These are phyloP conservation scores for Babyrousa celebensis DNA, from an alignment of 2,797 vertebrate genomes.

Conservation along the genomic window DNA sequence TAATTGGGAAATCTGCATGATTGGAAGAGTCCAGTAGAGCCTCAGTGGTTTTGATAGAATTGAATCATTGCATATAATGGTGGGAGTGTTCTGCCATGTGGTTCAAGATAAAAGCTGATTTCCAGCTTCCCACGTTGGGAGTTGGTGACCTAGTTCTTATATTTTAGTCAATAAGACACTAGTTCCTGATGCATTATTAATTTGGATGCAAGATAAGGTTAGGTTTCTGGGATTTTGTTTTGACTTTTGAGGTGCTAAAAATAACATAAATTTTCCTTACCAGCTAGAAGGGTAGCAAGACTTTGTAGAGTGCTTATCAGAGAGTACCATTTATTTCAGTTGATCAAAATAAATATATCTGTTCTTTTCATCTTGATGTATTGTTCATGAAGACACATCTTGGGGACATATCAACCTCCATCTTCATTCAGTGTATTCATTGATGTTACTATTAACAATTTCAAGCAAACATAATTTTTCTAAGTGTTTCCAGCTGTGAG, in stretches of 20 bases:
- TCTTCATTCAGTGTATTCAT: constrained; percentile 67
- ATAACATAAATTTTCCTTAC: constrained; percentile 86
- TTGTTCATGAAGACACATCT: constrained; percentile 82
- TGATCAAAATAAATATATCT: constrained; percentile 82
- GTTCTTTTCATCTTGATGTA: constrained; percentile 84
- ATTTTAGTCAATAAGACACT: constrained; percentile 80
- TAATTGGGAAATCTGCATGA: constrained; percentile 76
- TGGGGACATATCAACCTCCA: constrained; percentile 64
- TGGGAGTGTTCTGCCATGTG: constrained; percentile 80
- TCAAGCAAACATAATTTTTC: constrained; percentile 84
- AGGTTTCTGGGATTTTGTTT: constrained; percentile 85
- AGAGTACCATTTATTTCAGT: constrained; percentile 86
- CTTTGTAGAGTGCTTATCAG: constrained; percentile 86
- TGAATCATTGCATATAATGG: constrained; percentile 59
- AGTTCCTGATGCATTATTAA: constrained; percentile 86
- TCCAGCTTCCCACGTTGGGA: constrained; percentile 82
- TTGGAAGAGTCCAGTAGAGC: constrained; percentile 76
- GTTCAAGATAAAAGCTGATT: constrained; percentile 84
- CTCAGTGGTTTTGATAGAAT: constrained; percentile 66
- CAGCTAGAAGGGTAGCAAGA: constrained; percentile 90
- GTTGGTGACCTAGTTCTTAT: constrained; percentile 80
- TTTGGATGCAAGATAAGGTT: constrained; percentile 81
- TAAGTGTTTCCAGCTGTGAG: constrained; percentile 84
- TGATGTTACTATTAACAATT: constrained; percentile 77
- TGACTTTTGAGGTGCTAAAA: constrained; percentile 91